phyloP scores from a whole-genome alignment of 2,113 vertebrate species.

The Cyphomyrus discorhynchus region DNA sequence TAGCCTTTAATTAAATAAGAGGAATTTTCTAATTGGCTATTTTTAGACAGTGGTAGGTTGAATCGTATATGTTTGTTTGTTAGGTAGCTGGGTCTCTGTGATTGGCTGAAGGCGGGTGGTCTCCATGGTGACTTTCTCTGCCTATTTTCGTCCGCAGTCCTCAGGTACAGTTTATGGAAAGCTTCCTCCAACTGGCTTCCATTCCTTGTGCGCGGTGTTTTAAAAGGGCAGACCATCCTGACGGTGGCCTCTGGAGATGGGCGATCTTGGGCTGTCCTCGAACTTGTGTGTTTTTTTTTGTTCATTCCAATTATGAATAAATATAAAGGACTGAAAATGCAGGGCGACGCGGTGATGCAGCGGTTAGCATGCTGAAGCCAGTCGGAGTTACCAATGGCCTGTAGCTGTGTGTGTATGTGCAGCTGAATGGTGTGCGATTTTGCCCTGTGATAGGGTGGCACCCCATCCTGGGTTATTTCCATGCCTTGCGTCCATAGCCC shows the following conservation, averaged over 20 bases:
- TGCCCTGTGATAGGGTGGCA: no score
- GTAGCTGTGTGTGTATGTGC: no score
- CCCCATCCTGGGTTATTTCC: no score
- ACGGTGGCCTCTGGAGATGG: not conserved
- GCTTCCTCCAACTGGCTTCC: not conserved
- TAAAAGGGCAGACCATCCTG: not conserved
- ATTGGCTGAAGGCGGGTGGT: not conserved
- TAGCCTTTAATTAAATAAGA: slow-evolving; percentile 95
- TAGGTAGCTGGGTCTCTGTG: not conserved
- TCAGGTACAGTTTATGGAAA: not conserved
- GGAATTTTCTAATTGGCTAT: slow-evolving; percentile 77
- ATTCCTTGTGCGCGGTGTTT: not conserved
- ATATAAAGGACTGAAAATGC: not conserved
- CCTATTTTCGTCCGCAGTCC: not conserved
- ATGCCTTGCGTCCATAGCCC: no score
- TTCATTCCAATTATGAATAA: not conserved
- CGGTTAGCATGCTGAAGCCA: no score
- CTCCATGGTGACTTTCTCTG: not conserved
- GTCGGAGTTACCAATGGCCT: no score
- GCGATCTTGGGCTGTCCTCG: not conserved
- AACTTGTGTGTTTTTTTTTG: not conserved
- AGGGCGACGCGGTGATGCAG: not conserved
- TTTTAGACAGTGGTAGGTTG: slow-evolving; percentile 77
- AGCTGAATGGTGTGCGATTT: no score
- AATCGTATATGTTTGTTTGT: slow-evolving; percentile 59